Evolutionary conservation across 2,113 vertebrate species (phyloP).

Genomic region (Chlorodrepanis virens): DNA sequence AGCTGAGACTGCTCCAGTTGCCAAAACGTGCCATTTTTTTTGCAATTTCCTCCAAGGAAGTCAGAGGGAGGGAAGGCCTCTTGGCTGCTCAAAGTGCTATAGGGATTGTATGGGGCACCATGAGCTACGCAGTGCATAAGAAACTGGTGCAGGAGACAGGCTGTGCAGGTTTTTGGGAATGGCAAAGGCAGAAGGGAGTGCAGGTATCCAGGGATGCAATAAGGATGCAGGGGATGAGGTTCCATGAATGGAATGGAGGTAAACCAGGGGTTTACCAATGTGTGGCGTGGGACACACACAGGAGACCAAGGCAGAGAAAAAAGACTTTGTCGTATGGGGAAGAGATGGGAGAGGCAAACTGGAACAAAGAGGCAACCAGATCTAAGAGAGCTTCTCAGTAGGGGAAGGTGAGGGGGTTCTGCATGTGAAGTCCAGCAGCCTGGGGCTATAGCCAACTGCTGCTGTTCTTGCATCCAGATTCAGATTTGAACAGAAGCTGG

Average conservation of each 20-base stretch:
- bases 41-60: not conserved
- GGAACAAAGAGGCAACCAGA: not conserved
- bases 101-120: not conserved
- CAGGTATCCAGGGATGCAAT: not conserved
- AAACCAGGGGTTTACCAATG: not conserved
- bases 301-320: not conserved
- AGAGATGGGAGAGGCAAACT: not conserved
- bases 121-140: not conserved
- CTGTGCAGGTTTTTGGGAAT: not conserved
- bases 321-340: not conserved
- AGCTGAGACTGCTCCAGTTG: not conserved
- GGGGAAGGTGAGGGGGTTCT: not conserved
- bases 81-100: not conserved
- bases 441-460: not conserved
- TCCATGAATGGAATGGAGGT: not conserved
- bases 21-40: not conserved
- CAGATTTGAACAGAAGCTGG: not conserved
- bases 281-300: not conserved
- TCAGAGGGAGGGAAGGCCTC: not conserved
- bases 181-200: not conserved
- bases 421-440: not conserved
- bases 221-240: not conserved
- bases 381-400: not conserved
- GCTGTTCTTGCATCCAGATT: not conserved
- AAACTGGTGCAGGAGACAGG: not conserved